Evolutionary conservation across 2,888 invertebrate species (phyloP), one percentile per base, ranked within the genome.

Genomic region (Agonopterix subpropinquella): DNA sequence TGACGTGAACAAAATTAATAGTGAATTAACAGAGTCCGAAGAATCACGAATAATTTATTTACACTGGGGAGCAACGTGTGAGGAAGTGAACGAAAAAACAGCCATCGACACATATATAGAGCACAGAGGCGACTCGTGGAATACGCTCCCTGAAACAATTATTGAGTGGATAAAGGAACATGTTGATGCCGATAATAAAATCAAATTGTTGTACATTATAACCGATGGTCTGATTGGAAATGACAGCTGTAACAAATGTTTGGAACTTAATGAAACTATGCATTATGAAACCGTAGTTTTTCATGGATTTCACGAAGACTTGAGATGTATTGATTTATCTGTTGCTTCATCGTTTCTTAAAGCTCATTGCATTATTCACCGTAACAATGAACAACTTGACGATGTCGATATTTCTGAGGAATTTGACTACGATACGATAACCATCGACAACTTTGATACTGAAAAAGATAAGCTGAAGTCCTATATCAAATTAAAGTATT

Each of bases 401-500:
- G 53, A 52, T 18, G 56, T 51, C 10, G 55, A 73, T 61, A 62
- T 73, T 53, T 62, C 67, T 5, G 50, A 59, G 8, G 64, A 62
- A 11, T 73, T 57, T 50, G 61, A 70, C 48, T 73, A 73, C 45
- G 58, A 58, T 28, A 54, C 56, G 41, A 62, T 73, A 5, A 66
- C 58, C 7, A 7, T 57, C 4, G 50, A 61, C 2, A 73, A 69
- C 44, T 73, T 70, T 58, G 43, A 2, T 10, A 11, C 28, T 0
- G 62, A 67, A 54, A 71, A 57, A 56, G 59, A 71, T 4, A 42
- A 48, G 11, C 49, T 73, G 11, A 64, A 59, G 37, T 71, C 73
- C 45, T 73, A 73, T 47, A 69, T 73, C 9, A 67, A 55, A 48
- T 54, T 70, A 8, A 73, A 72, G 53, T 72, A 54, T 36, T 58